Evolutionary conservation across 2,113 vertebrate species (phyloP).

Genomic region (Zeus faber): DNA sequence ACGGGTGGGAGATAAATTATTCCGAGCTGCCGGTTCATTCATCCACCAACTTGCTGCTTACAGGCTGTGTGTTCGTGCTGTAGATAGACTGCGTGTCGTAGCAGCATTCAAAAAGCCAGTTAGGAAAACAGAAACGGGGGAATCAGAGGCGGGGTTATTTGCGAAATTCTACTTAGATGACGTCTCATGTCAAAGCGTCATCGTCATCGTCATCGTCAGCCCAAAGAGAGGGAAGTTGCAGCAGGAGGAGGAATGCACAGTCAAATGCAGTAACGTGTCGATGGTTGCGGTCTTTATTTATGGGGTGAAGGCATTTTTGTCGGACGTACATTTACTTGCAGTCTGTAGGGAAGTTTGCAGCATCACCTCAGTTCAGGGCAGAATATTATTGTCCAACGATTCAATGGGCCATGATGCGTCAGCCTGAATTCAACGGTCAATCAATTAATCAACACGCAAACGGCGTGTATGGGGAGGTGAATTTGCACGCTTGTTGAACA

Average conservation of each 20-base stretch:
- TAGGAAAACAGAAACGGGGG: slow-evolving; percentile 14
- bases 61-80: slow-evolving; percentile 1
- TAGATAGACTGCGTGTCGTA: slow-evolving; percentile 6
- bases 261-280: slow-evolving; percentile 1
- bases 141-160: too few relatives aligned
- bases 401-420: not conserved
- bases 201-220: not conserved
- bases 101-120: slow-evolving; percentile 29
- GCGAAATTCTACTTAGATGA: not conserved
- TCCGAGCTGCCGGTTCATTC: slow-evolving; percentile 34
- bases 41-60: slow-evolving; percentile 35
- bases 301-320: too few relatives aligned
- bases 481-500: not conserved
- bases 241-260: not conserved
- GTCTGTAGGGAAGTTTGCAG: too few relatives aligned
- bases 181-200: not conserved
- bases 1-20: slow-evolving; percentile 43
- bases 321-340: too few relatives aligned
- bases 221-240: not conserved
- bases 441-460: not conserved
- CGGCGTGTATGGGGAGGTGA: too few relatives aligned
- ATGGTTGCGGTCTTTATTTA: too few relatives aligned
- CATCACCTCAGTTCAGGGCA: too few relatives aligned
- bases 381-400: not conserved
- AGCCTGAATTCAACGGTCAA: not conserved